Percentiles rank a stretch among this genome's conserved stretches.
Conservation (phyloP, 2,113 vertebrate genomes). For the Hoplias malabaricus region DNA sequence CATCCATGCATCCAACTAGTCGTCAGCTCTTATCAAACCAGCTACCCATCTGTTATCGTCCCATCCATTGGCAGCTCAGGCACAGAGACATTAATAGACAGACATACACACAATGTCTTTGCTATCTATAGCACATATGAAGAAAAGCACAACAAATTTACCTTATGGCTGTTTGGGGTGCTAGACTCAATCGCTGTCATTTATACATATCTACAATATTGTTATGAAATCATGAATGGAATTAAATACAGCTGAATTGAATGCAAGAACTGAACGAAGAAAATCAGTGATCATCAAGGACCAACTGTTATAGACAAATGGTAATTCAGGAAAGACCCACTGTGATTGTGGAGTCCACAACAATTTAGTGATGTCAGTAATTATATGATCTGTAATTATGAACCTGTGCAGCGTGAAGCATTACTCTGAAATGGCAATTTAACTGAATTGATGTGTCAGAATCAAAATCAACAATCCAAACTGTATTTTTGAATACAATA, state of each 20-base stretch:
- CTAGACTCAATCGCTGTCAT: no score
- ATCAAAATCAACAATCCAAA: no score
- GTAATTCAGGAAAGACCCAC: background rate
- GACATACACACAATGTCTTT: background rate
- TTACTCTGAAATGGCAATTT: no score
- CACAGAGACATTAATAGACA: conserved; percentile 47
- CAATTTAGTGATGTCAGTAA: background rate
- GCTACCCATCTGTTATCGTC: conserved; percentile 58
- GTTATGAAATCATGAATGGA: background rate
- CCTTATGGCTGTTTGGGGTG: background rate
- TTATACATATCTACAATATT: background rate
- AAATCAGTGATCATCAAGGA: background rate
- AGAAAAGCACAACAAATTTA: background rate
- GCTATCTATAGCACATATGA: conserved; percentile 8
- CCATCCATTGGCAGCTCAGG: conserved; percentile 53
- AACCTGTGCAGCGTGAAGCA: no score
- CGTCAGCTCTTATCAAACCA: conserved; percentile 59
- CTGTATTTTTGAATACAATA: no score
- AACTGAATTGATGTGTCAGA: no score
- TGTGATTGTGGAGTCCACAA: background rate
- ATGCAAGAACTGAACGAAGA: background rate
- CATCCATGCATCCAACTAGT: background rate
- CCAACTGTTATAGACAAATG: background rate
- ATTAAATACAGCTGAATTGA: background rate
- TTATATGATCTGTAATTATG: no score